Base-by-base conservation (phyloP, 2,888 invertebrate species). In the Leucoma salicis region DNA sequence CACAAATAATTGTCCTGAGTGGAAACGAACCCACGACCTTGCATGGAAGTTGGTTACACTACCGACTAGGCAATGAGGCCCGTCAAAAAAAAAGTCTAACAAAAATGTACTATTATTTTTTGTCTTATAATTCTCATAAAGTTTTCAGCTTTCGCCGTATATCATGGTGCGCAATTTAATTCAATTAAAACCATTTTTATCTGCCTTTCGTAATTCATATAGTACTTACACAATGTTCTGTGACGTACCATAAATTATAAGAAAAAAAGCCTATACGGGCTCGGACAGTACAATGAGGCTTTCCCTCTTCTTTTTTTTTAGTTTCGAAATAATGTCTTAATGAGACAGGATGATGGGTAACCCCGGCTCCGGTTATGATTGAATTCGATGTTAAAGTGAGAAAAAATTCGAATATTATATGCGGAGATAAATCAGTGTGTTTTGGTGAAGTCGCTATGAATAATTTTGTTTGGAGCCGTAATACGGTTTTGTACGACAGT, bases 301-400 rank as follows among this genome's bases (percentile, higher is more conserved):
- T 55, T 42, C 45, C 66, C 7, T 6, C 7, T 6, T 29, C 7
- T 29, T 13, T 29, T 29, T 14, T 70, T 66, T 69, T 59, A 52
- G 59, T 59, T 63, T 53, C 60, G 66, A 73, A 71, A 70, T 71
- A 73, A 69, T 50, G 66, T 72, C 74, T 69, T 76, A 76, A 76
- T 76, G 74, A 76, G 75, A 74, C 75, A 74, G 67, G 29, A 71
- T 76, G 74, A 75, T 70, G 70, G 64, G 73, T 71, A 64, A 69
- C 52, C 55, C 50, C 46, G 39, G 56, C 49, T 45, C 51, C 38
- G 53, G 62, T 63, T 63, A 61, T 66, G 64, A 66, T 63, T 57
- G 58, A 63, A 62, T 56, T 51, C 57, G 42, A 49, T 53, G 57
- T 45, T 42, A 45, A 59, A 57, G 46, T 63, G 58, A 54, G 53